These are phyloP conservation scores for Oasisia sp. DNA, from an alignment of 2,888 invertebrate species.

Conservation along the genomic window DNA sequence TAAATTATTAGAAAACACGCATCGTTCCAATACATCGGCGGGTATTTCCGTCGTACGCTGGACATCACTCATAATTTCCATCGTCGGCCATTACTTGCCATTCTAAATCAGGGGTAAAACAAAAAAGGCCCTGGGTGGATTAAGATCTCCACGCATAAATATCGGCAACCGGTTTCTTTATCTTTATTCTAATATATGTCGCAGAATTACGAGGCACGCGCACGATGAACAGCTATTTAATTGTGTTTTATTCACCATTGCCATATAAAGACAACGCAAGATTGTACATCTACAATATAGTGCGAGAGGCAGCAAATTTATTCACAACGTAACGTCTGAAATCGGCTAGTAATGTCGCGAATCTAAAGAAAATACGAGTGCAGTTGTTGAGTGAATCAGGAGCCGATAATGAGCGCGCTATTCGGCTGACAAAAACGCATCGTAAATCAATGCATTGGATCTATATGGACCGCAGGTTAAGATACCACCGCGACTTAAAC, in stretches of 20 bases:
- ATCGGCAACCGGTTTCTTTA: neutral
- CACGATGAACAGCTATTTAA: neutral
- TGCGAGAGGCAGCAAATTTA: neutral
- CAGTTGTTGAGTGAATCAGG: neutral
- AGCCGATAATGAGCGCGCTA: neutral
- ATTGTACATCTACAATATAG: neutral
- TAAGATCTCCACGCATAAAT: neutral
- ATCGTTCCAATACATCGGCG: neutral
- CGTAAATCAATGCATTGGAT: neutral
- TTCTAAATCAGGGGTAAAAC: neutral
- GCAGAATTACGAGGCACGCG: neutral
- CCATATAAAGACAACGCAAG: neutral
- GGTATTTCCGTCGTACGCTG: neutral
- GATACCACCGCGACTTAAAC: neutral
- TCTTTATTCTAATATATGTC: neutral
- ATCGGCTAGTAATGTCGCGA: neutral
- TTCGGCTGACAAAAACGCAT: neutral
- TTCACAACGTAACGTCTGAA: neutral
- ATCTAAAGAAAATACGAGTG: neutral
- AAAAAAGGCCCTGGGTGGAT: neutral
- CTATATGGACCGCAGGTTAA: slow-evolving; percentile 5
- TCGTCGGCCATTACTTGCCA: neutral
- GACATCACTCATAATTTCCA: neutral
- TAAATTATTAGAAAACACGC: neutral
- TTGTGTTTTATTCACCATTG: neutral